These are phyloP conservation scores for Cerceris rybyensis DNA, from an alignment of 2,888 invertebrate species.

Conservation along the genomic window DNA sequence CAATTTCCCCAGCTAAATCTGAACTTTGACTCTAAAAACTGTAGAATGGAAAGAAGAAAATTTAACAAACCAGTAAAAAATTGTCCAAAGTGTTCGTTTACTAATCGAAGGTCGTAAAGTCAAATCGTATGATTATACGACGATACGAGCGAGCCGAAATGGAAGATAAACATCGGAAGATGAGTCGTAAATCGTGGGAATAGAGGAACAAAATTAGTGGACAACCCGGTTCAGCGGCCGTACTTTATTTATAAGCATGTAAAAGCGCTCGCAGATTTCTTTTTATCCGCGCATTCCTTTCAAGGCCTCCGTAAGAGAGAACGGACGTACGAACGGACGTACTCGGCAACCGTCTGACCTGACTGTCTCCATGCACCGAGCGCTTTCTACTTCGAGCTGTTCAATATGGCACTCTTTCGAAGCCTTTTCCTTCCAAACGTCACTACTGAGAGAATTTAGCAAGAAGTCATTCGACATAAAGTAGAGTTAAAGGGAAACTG, in stretches of 20 bases:
- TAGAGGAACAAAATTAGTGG: slow-evolving; percentile 5
- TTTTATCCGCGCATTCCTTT: slow-evolving; percentile 74
- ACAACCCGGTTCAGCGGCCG: slow-evolving; percentile 45
- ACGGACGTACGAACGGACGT: slow-evolving; percentile 45
- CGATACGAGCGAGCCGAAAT: slow-evolving; percentile 25
- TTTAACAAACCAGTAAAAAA: no score
- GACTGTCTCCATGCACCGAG: slow-evolving; percentile 36
- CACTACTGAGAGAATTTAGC: no score
- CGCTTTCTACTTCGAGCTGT: slow-evolving; percentile 73
- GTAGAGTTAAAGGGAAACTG: no score
- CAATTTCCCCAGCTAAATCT: slow-evolving; percentile 1
- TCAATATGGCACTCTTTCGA: slow-evolving; percentile 59
- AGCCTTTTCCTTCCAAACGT: slow-evolving; percentile 12
- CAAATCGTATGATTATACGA: slow-evolving; percentile 13
- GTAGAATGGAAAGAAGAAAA: not conserved
- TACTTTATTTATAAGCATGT: slow-evolving; percentile 67
- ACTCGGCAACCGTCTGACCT: slow-evolving; percentile 32
- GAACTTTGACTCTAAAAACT: not conserved
- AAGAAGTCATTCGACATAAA: not conserved
- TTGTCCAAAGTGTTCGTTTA: not conserved
- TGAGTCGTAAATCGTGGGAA: not conserved
- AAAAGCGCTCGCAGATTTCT: slow-evolving; percentile 72
- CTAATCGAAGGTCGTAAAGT: not conserved
- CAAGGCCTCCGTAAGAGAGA: slow-evolving; percentile 71
- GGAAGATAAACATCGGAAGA: slow-evolving; percentile 26